Conservation (phyloP, 2,888 invertebrate species). For the Diadromus collaris region DNA sequence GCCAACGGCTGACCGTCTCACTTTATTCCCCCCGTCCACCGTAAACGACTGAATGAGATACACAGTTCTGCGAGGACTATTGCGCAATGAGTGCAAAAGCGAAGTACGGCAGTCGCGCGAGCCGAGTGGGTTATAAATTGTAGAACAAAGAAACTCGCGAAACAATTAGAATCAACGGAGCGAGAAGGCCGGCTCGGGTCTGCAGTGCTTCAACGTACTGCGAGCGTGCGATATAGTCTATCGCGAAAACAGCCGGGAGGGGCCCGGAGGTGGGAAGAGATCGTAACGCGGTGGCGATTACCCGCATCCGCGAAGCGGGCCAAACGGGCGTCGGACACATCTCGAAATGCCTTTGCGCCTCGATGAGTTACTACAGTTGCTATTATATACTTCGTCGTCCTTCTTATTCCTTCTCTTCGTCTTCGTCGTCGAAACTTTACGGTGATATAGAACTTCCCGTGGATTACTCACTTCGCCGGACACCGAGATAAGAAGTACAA, state of each 20-base stretch:
- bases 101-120: not conserved
- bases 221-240: not conserved
- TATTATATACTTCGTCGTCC: constrained; percentile 7
- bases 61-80: constrained; percentile 3
- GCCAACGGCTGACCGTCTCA: constrained; percentile 23
- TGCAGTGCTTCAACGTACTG: constrained; percentile 42
- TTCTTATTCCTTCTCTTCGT: not conserved
- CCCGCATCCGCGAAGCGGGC: constrained; percentile 54
- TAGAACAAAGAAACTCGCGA: constrained; percentile 58
- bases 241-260: not conserved
- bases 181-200: constrained; percentile 41
- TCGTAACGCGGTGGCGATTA: constrained; percentile 51
- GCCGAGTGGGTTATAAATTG: constrained; percentile 40
- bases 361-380: constrained; percentile 14
- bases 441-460: constrained; percentile 6
- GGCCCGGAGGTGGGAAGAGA: not conserved
- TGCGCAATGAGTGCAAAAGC: constrained; percentile 38
- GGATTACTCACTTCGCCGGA: constrained; percentile 21
- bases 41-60: constrained; percentile 5
- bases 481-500: constrained; percentile 21
- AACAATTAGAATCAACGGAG: constrained; percentile 57
- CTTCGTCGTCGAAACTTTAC: constrained; percentile 1
- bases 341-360: constrained; percentile 51
- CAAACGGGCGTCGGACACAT: constrained; percentile 34
- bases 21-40: not conserved